These are phyloP conservation scores for Polyodon spathula DNA, from an alignment of 2,113 vertebrate genomes.

Conservation along the genomic window DNA sequence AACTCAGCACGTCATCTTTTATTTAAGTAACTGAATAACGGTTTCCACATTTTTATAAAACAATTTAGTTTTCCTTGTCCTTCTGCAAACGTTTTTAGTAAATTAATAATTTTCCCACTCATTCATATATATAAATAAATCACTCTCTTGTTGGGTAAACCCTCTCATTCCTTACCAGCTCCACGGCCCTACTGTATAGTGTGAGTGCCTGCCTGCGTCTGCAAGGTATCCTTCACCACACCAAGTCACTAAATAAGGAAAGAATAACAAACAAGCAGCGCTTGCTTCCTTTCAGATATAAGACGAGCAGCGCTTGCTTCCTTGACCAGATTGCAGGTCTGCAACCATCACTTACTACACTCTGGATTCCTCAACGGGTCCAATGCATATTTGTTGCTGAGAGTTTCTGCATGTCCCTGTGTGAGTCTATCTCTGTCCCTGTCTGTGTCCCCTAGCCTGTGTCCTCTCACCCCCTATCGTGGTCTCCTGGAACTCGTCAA, in stretches of 20 bases:
- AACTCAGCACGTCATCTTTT: too few relatives aligned
- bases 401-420: neutral
- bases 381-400: neutral
- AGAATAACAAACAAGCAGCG: neutral
- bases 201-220: neutral
- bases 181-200: neutral
- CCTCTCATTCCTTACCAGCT: too few relatives aligned
- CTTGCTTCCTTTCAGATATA: too few relatives aligned
- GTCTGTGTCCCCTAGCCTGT: neutral
- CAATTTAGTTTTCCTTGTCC: too few relatives aligned
- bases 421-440: neutral
- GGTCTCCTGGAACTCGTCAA: slow-evolving; percentile 73
- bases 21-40: too few relatives aligned
- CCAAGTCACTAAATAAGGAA: neutral
- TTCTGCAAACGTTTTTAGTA: too few relatives aligned
- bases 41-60: too few relatives aligned
- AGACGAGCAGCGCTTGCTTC: too few relatives aligned
- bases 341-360: neutral
- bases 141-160: too few relatives aligned
- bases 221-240: neutral
- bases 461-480: slow-evolving; percentile 64
- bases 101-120: too few relatives aligned
- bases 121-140: too few relatives aligned
- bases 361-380: too few relatives aligned
- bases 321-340: neutral